Evolutionary conservation across 2,113 vertebrate species (phyloP).

Genomic region (Stegastes partitus): DNA sequence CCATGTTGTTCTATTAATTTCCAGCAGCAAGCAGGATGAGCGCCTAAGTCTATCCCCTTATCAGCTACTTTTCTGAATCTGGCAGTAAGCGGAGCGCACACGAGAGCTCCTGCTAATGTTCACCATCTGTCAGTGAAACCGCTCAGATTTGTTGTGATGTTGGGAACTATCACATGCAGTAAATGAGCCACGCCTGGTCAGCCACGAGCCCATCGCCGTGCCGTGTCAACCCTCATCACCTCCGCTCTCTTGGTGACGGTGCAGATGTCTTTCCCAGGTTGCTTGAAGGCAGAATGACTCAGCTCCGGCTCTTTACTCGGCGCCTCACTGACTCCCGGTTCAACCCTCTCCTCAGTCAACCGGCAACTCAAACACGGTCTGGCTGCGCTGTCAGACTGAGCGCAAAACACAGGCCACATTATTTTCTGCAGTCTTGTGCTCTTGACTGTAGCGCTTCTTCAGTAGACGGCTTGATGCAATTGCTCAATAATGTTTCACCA

Average conservation of each 20-base stretch:
- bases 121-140: slow-evolving; percentile 70
- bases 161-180: slow-evolving; percentile 50
- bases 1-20: slow-evolving; percentile 70
- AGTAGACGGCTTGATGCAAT: background rate
- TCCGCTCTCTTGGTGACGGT: slow-evolving; percentile 39
- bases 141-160: slow-evolving; percentile 57
- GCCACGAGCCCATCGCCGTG: slow-evolving; percentile 33
- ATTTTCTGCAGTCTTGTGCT: slow-evolving; percentile 14
- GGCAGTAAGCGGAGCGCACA: slow-evolving; percentile 54
- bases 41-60: slow-evolving; percentile 68
- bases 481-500: slow-evolving; percentile 11
- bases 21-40: slow-evolving; percentile 66
- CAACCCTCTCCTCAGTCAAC: slow-evolving; percentile 48
- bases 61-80: slow-evolving; percentile 70
- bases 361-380: slow-evolving; percentile 32
- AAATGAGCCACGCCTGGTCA: slow-evolving; percentile 61
- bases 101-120: slow-evolving; percentile 65
- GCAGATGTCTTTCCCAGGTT: slow-evolving; percentile 67
- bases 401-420: slow-evolving; percentile 18
- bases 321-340: slow-evolving; percentile 43
- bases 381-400: slow-evolving; percentile 27
- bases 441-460: background rate
- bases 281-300: slow-evolving; percentile 65
- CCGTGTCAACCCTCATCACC: slow-evolving; percentile 50
- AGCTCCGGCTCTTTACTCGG: slow-evolving; percentile 45